Percentiles rank a stretch among this genome's conserved stretches.
phyloP scores from a whole-genome alignment of 2,888 invertebrate species.

The Osedax fenrisi region DNA sequence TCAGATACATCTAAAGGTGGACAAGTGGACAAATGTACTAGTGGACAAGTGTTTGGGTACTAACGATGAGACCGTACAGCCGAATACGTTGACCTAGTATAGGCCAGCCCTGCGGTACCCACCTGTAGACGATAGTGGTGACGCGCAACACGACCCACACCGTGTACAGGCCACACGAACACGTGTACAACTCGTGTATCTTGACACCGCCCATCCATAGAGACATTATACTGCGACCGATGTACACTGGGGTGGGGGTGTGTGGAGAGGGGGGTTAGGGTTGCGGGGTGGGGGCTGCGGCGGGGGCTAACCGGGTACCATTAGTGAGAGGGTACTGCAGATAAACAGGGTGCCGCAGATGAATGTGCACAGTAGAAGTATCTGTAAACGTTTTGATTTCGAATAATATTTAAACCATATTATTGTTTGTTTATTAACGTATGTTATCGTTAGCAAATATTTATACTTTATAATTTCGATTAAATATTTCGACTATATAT shows the following conservation, averaged over 20 bases:
- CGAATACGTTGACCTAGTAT: conserved; percentile 51
- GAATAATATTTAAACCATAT: too few relatives aligned
- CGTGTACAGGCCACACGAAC: conserved; percentile 82
- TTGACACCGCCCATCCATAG: conserved; percentile 64
- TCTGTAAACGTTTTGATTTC: too few relatives aligned
- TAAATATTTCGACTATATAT: too few relatives aligned
- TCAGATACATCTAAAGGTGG: too few relatives aligned
- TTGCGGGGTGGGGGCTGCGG: neutral
- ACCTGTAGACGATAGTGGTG: conserved; percentile 67
- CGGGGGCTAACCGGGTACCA: conserved; percentile 60
- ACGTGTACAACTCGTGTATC: conserved; percentile 88
- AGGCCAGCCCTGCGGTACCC: conserved; percentile 76
- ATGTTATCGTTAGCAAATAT: too few relatives aligned
- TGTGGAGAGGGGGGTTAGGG: neutral
- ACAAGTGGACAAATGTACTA: too few relatives aligned
- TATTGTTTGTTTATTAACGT: too few relatives aligned
- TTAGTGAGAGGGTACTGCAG: conserved; percentile 70
- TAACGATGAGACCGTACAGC: conserved; percentile 37
- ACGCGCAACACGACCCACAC: conserved; percentile 84
- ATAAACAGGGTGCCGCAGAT: conserved; percentile 74
- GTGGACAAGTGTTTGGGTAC: too few relatives aligned
- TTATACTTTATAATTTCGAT: too few relatives aligned
- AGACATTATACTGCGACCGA: conserved; percentile 76
- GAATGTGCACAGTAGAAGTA: conserved; percentile 58
- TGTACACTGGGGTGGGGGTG: conserved; percentile 57